These are phyloP conservation scores for Drosophila micromelanica DNA, from an alignment of 1,140 invertebrate genomes.

Conservation along the genomic window DNA sequence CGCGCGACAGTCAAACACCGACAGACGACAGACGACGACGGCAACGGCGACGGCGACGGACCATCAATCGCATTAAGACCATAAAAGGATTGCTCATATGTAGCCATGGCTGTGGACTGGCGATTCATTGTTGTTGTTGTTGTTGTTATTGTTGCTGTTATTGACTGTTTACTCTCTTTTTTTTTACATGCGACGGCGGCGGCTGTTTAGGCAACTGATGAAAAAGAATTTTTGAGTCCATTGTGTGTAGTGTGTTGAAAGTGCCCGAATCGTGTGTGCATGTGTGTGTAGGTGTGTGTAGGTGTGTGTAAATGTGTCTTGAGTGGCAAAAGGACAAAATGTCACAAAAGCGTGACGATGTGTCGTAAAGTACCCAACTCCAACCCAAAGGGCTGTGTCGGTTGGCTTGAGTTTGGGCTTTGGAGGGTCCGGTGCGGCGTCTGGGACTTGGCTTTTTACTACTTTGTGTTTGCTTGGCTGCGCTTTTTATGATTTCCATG, in stretches of 20 bases:
- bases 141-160: conserved; percentile 3
- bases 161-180: conserved; percentile 33
- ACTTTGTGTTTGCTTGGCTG: conserved; percentile 40
- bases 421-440: conserved; percentile 20
- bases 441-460: conserved; percentile 49
- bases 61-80: conserved; percentile 84
- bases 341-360: conserved; percentile 83
- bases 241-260: conserved; percentile 69
- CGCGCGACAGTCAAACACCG: conserved; percentile 63
- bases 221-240: conserved; percentile 81
- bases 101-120: conserved; percentile 47
- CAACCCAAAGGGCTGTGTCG: conserved; percentile 37
- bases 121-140: conserved; percentile 43
- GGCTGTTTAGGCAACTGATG: conserved; percentile 55
- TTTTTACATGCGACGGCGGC: conserved; percentile 42
- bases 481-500: conserved; percentile 60
- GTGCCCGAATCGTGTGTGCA: conserved; percentile 55
- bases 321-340: conserved; percentile 80
- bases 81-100: conserved; percentile 83
- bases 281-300: conserved; percentile 13
- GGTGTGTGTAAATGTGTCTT: conserved; percentile 33
- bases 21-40: conserved; percentile 42
- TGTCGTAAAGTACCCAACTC: conserved; percentile 79
- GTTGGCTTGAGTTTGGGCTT: conserved; percentile 11
- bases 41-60: conserved; percentile 60